These are phyloP conservation scores for Dorcus parallelipipedus DNA, from an alignment of 2,888 invertebrate species.

Conservation along the genomic window DNA sequence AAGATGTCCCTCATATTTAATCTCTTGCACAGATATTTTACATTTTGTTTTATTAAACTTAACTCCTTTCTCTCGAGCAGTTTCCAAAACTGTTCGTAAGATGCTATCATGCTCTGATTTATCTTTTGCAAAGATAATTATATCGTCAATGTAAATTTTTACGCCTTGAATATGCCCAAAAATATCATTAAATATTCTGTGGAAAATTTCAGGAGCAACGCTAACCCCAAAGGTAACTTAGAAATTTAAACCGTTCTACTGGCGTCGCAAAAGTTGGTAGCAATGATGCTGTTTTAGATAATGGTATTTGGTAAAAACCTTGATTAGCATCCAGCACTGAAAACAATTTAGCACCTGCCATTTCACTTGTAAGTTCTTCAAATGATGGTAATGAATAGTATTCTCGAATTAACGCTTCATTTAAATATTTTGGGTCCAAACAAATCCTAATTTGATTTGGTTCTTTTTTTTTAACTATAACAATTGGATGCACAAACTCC, in stretches of 20 bases:
- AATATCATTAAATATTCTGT: background rate
- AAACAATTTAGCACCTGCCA: constrained; percentile 5
- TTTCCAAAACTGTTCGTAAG: background rate
- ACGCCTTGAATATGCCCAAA: background rate
- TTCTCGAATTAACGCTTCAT: constrained; percentile 22
- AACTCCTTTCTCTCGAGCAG: background rate
- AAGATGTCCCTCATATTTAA: no score
- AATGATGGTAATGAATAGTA: constrained; percentile 26
- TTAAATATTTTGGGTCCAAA: constrained; percentile 24
- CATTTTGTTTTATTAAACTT: constrained; percentile 7
- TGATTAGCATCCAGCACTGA: constrained; percentile 2
- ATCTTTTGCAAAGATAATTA: background rate
- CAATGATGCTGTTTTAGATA: background rate
- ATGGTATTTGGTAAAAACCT: constrained; percentile 6
- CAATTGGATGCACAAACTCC: constrained; percentile 10
- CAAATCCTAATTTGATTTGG: constrained; percentile 19
- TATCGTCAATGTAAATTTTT: constrained; percentile 1
- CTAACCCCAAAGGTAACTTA: background rate
- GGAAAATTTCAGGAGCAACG: background rate
- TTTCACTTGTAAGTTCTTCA: constrained; percentile 17
- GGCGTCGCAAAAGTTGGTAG: no score
- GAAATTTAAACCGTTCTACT: no score
- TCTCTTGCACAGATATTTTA: background rate
- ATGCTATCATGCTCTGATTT: constrained; percentile 3
- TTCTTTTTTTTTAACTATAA: constrained; percentile 6